Conservation (phyloP, 2,888 invertebrate genomes). For the Hypsopygia costalis region DNA sequence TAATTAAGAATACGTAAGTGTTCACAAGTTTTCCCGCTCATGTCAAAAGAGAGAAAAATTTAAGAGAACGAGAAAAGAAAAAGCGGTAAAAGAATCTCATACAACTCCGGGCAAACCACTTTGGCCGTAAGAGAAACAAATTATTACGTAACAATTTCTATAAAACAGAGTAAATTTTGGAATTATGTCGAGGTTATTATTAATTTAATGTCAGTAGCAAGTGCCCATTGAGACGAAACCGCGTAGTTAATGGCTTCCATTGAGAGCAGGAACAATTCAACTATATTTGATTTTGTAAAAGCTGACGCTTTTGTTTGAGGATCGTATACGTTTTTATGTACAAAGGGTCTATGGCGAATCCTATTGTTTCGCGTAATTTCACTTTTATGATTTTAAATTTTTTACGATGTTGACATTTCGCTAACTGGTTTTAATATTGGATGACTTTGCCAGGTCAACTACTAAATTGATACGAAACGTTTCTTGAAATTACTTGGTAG, state of each 20-base stretch:
- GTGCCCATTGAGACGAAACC: slow-evolving; percentile 24
- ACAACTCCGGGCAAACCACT: background rate
- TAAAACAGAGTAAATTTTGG: background rate
- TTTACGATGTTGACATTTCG: too few relatives aligned
- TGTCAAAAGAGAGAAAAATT: background rate
- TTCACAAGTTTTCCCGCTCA: slow-evolving; percentile 13
- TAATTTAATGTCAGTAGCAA: slow-evolving; percentile 27
- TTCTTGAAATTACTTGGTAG: too few relatives aligned
- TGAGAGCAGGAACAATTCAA: slow-evolving; percentile 33
- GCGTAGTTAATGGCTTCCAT: slow-evolving; percentile 24
- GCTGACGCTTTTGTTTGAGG: background rate
- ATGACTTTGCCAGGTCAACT: too few relatives aligned
- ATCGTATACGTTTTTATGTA: background rate
- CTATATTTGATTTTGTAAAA: slow-evolving; percentile 27
- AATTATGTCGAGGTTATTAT: slow-evolving; percentile 30
- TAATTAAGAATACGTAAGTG: slow-evolving; percentile 29
- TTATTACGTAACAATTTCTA: slow-evolving; percentile 5
- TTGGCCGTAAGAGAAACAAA: background rate
- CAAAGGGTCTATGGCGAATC: background rate
- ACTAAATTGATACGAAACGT: too few relatives aligned
- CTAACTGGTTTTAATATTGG: too few relatives aligned
- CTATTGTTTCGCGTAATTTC: background rate
- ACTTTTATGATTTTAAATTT: too few relatives aligned
- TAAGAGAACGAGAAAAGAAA: background rate
- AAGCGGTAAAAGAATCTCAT: background rate